Evolutionary conservation across 2,888 invertebrate species (phyloP).

Genomic region (Mesoligia furuncula): DNA sequence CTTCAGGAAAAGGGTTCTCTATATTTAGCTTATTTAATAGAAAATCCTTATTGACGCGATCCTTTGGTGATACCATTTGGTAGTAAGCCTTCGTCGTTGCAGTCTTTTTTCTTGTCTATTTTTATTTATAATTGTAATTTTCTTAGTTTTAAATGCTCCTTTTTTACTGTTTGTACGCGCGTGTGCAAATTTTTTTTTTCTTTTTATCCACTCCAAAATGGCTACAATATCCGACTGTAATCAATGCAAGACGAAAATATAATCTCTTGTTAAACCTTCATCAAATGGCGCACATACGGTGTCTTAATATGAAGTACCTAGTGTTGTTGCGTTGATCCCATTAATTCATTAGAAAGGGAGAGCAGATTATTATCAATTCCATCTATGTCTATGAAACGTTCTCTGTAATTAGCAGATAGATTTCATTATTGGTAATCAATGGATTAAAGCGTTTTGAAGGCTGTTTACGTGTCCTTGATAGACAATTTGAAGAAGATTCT

Average conservation of each 20-base stretch:
- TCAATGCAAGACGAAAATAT: constrained; percentile 17
- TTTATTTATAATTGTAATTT: background rate
- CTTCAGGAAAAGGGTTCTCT: constrained; percentile 2
- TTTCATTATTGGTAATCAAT: constrained; percentile 31
- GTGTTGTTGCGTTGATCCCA: constrained; percentile 27
- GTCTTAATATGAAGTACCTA: background rate
- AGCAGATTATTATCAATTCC: constrained; percentile 44
- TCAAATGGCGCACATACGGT: constrained; percentile 21
- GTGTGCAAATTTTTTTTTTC: background rate
- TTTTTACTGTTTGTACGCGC: background rate
- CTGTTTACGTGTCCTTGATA: background rate
- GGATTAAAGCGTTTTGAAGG: constrained; percentile 5
- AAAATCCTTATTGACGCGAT: background rate
- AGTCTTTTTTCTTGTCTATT: background rate
- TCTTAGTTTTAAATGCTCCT: background rate
- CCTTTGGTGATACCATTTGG: background rate
- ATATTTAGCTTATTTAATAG: background rate
- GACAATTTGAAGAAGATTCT: constrained; percentile 1
- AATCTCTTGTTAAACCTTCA: constrained; percentile 31
- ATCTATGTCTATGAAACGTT: constrained; percentile 26
- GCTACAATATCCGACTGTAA: background rate
- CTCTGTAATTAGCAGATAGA: constrained; percentile 42
- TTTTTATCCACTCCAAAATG: background rate
- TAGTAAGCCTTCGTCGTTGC: background rate
- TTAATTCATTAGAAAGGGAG: constrained; percentile 36